A percentile compares a stretch with the other conserved stretches of the same genome.
Evolutionary conservation across 2,797 vertebrate genomes (phyloP).

Genomic region (Neostethus bicornis): DNA sequence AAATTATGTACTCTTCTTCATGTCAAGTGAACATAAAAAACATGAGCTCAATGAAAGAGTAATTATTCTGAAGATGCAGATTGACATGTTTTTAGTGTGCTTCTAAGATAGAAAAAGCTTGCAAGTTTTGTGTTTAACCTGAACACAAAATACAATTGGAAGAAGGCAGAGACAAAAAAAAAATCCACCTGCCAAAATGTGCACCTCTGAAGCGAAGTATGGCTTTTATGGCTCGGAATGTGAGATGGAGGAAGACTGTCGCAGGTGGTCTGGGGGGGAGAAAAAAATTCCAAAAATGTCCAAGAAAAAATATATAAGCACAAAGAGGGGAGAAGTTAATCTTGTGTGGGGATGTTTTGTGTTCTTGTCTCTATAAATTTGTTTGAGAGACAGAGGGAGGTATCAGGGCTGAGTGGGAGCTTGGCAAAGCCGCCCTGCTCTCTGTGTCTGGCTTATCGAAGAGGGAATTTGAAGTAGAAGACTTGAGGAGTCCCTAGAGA

Average conservation of each 20-base stretch:
- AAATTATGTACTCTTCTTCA: slow-evolving; percentile 38
- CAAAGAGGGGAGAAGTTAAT: slow-evolving; percentile 9
- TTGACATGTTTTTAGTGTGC: slow-evolving; percentile 30
- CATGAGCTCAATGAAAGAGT: slow-evolving; percentile 48
- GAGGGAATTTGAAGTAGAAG: slow-evolving; percentile 91
- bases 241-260: slow-evolving; percentile 11
- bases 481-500: slow-evolving; percentile 90
- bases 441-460: slow-evolving; percentile 86
- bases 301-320: neutral
- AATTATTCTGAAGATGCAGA: slow-evolving; percentile 55
- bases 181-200: slow-evolving; percentile 54
- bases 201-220: slow-evolving; percentile 45
- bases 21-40: slow-evolving; percentile 45
- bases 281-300: slow-evolving; percentile 5
- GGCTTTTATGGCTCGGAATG: slow-evolving; percentile 28
- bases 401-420: slow-evolving; percentile 54
- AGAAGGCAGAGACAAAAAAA: slow-evolving; percentile 27
- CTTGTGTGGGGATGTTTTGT: slow-evolving; percentile 21
- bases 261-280: slow-evolving; percentile 19
- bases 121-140: slow-evolving; percentile 44
- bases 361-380: slow-evolving; percentile 29
- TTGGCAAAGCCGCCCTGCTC: slow-evolving; percentile 74
- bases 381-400: slow-evolving; percentile 29
- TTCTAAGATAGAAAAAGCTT: slow-evolving; percentile 44
- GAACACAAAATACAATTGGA: slow-evolving; percentile 21